A percentile compares a stretch with the other conserved stretches of the same genome.
phyloP scores from a whole-genome alignment of 2,113 vertebrate genomes.

The Neolamprologus variostigma region DNA sequence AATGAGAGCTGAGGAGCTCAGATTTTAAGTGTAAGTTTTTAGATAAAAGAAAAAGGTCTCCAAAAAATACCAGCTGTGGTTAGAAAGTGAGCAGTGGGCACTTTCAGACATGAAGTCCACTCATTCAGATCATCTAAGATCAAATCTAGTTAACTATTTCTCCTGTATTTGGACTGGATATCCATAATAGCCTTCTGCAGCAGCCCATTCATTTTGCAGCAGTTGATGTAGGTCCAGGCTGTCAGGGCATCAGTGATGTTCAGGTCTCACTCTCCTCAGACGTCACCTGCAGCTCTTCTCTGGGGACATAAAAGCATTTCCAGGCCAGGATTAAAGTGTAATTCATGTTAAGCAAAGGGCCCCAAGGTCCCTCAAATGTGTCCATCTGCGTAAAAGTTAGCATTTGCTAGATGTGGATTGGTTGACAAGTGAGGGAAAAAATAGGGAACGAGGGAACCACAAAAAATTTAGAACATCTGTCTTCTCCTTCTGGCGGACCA shows the following conservation, averaged over 20 bases:
- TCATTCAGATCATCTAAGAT: background rate
- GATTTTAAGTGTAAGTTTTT: background rate
- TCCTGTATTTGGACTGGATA: background rate
- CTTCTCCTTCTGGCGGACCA: background rate
- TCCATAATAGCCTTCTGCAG: background rate
- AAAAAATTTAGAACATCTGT: background rate
- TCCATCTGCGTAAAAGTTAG: background rate
- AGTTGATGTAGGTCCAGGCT: background rate
- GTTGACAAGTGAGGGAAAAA: background rate
- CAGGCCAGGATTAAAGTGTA: background rate
- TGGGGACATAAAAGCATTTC: background rate
- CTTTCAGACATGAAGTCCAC: background rate
- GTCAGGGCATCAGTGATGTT: background rate
- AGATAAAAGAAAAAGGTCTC: background rate
- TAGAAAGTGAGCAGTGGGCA: background rate
- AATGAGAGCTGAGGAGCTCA: background rate
- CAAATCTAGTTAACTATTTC: background rate
- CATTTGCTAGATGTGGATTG: background rate
- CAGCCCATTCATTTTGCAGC: background rate
- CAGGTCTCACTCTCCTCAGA: background rate
- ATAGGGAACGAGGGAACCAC: background rate
- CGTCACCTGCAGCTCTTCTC: background rate
- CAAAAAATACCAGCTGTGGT: background rate
- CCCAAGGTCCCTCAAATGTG: background rate
- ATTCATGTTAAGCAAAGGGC: background rate